phyloP scores from a whole-genome alignment of 1,140 invertebrate species.

The Battus philenor region DNA sequence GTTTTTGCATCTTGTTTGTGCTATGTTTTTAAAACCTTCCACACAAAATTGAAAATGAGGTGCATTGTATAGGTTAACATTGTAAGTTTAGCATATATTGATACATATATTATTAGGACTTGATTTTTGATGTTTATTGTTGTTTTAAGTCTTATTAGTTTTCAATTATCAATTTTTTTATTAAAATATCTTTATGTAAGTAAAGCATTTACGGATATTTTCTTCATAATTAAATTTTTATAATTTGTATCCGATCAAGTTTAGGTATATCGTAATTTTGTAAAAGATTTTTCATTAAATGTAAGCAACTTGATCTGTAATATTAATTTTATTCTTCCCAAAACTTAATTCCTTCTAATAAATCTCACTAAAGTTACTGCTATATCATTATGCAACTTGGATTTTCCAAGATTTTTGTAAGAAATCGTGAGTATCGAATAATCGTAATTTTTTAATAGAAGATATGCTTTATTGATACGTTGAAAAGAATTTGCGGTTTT shows the following conservation, averaged over 20 bases:
- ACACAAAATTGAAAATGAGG: constrained; percentile 17
- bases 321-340: constrained; percentile 19
- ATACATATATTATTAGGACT: constrained; percentile 23
- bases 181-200: constrained; percentile 48
- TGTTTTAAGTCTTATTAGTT: constrained; percentile 36
- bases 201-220: constrained; percentile 51
- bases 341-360: no score
- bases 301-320: constrained; percentile 35
- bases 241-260: constrained; percentile 41
- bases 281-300: constrained; percentile 68
- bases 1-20: constrained; percentile 7
- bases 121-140: constrained; percentile 24
- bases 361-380: no score
- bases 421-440: no score
- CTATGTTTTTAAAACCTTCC: constrained; percentile 17
- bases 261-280: constrained; percentile 61
- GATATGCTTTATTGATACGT: no score
- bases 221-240: constrained; percentile 38
- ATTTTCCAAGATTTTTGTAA: no score
- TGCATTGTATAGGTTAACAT: constrained; percentile 20
- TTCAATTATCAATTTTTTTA: constrained; percentile 34
- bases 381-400: no score
- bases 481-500: no score
- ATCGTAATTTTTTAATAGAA: no score
- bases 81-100: constrained; percentile 20